These are phyloP conservation scores for Perccottus glenii DNA, from an alignment of 2,113 vertebrate species.

Conservation along the genomic window DNA sequence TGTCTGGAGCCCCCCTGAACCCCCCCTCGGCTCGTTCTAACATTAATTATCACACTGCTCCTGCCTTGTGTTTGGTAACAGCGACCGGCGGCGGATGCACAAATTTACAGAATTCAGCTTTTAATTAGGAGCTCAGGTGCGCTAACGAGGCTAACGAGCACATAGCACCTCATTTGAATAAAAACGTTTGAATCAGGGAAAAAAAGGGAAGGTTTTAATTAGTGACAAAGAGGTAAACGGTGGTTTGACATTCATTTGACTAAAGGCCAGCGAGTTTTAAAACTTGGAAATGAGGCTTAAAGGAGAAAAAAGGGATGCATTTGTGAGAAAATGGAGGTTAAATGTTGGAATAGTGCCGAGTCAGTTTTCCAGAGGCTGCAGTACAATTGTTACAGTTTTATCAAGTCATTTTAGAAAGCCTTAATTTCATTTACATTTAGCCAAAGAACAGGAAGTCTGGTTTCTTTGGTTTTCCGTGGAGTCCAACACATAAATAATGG, in stretches of 20 bases:
- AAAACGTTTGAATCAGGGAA: too few species aligned
- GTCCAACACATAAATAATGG: too few species aligned
- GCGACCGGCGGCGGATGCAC: conserved; percentile 5
- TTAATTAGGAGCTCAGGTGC: conserved; percentile 12
- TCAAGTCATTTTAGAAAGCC: too few species aligned
- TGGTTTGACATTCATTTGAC: background rate
- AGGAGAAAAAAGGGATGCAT: too few species aligned
- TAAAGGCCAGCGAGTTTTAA: background rate
- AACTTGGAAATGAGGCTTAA: background rate
- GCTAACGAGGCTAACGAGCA: conserved; percentile 6
- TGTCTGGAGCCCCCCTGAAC: background rate
- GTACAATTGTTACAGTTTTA: too few species aligned
- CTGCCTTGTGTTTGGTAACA: conserved; percentile 4
- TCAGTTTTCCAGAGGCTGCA: too few species aligned
- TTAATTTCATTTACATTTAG: too few species aligned
- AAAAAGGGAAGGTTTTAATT: background rate
- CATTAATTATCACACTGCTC: conserved; percentile 7
- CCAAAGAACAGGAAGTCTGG: too few species aligned
- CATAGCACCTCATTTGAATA: background rate
- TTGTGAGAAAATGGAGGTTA: too few species aligned
- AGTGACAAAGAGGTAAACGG: background rate
- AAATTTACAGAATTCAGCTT: conserved; percentile 6
- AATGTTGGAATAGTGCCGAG: too few species aligned
- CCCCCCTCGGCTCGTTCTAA: background rate
- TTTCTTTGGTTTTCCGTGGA: too few species aligned